These are phyloP conservation scores for Mylabris phalerata DNA, from an alignment of 1,140 invertebrate species.

Conservation along the genomic window DNA sequence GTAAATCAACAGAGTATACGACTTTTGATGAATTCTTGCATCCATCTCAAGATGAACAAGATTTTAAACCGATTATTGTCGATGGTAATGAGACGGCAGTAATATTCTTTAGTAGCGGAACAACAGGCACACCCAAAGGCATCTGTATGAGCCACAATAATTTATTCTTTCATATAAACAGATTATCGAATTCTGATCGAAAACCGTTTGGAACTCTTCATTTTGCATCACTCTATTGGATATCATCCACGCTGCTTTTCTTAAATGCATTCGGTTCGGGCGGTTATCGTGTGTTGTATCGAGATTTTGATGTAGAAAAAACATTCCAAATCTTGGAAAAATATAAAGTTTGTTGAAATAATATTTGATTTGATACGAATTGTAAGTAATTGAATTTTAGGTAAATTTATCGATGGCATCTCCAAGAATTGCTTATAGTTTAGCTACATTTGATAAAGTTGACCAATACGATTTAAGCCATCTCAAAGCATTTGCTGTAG, in stretches of 20 bases:
- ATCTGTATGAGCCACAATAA: slow-evolving; percentile 13
- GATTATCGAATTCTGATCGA: not conserved
- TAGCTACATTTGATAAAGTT: not conserved
- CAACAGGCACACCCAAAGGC: slow-evolving; percentile 70
- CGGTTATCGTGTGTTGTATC: not conserved
- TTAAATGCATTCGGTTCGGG: not conserved
- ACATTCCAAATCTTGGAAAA: not conserved
- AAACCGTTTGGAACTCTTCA: not conserved
- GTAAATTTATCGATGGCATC: not conserved
- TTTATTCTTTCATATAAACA: not conserved
- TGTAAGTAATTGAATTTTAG: not conserved
- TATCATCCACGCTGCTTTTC: not conserved
- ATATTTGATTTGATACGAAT: not conserved
- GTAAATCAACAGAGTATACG: slow-evolving; percentile 10
- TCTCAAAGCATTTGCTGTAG: not conserved
- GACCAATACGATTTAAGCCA: not conserved
- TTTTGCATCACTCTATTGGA: slow-evolving; percentile 4
- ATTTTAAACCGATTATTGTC: slow-evolving; percentile 14
- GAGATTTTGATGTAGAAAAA: not conserved
- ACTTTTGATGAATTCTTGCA: slow-evolving; percentile 13
- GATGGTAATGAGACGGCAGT: slow-evolving; percentile 32
- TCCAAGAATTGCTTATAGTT: not conserved
- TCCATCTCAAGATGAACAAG: slow-evolving; percentile 5
- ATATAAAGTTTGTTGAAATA: not conserved
- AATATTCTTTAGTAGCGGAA: slow-evolving; percentile 60